Evolutionary conservation across 2,888 invertebrate species (phyloP), one percentile per base, ranked within the genome.

Genomic region (Liopterus haemorrhoidalis): DNA sequence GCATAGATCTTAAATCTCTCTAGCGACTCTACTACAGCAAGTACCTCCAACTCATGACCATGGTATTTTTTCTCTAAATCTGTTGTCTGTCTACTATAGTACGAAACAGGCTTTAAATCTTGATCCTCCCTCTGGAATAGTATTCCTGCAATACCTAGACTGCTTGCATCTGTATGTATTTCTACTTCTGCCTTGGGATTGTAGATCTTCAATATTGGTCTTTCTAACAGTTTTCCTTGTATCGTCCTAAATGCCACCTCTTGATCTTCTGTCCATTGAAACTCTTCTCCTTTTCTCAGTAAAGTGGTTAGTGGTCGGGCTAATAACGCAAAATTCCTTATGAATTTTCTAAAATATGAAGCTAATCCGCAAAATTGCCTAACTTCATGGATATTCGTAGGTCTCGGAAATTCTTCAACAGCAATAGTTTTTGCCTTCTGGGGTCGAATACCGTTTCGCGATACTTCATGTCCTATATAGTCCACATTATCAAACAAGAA

Each of bases 111-210:
- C n/a, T n/a, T n/a, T n/a, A n/a, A n/a, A n/a, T n/a, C n/a, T n/a
- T n/a, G n/a, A n/a, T 53, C 54, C 3, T 52, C 54, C 1, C 49
- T 45, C 24, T 50, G 49, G 9, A 49, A 41, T 11, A 51, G 22
- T 2, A 43, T 15, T 22, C 24, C 30, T 32, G 27, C 25, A 9
- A 14, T 28, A 24, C 8, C 16, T 3, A n/a, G n/a, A n/a, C n/a
- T n/a, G n/a, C n/a, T n/a, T n/a, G n/a, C n/a, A n/a, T n/a, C n/a
- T n/a, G n/a, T 32, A 15, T 11, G 19, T 0, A 18, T 20, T 11
- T 15, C 39, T 31, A 35, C 48, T 8, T 33, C 40, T 2, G 15
- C 25, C 2, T 30, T 11, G 1, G 37, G 40, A 19, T 48, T 25
- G 27, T 40, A 57, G 4, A 56, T 31, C 3, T 24, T 20, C 9